phyloP scores from a whole-genome alignment of 2,113 vertebrate species.

The Callaeas wilsoni region DNA sequence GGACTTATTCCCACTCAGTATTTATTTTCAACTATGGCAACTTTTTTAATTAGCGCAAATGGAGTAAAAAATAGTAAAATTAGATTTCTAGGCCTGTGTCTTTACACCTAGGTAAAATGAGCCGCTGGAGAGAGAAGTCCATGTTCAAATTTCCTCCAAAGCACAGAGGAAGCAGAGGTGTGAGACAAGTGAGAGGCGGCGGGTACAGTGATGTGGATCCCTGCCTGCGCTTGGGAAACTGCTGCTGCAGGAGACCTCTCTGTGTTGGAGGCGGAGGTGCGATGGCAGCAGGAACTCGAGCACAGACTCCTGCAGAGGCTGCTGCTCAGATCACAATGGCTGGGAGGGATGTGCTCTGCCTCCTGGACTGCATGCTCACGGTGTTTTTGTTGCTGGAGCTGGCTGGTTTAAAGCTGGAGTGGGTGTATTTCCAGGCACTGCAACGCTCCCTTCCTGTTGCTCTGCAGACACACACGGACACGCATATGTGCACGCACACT shows the following conservation, averaged over 20 bases:
- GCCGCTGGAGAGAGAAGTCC: neutral
- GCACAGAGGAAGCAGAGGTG: neutral
- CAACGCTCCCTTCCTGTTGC: neutral
- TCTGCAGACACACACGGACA: neutral
- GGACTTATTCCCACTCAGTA: neutral
- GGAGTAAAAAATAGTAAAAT: neutral
- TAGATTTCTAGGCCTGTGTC: neutral
- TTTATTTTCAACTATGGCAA: neutral
- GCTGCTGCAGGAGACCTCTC: fast-evolving
- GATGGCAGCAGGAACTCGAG: fast-evolving
- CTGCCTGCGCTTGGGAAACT: neutral
- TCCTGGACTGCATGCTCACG: neutral
- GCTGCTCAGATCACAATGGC: neutral
- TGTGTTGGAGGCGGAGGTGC: fast-evolving
- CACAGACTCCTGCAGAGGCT: neutral
- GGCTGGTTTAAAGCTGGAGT: neutral
- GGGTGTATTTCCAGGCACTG: neutral
- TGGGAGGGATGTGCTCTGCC: neutral
- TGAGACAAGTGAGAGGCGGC: neutral
- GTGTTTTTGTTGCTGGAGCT: neutral
- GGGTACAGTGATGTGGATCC: neutral
- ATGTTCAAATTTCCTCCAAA: neutral
- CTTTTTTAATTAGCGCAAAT: neutral
- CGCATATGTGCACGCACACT: fast-evolving
- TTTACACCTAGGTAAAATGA: neutral